Evolutionary conservation across 2,113 vertebrate species (phyloP).

Genomic region (Zapornia atra): DNA sequence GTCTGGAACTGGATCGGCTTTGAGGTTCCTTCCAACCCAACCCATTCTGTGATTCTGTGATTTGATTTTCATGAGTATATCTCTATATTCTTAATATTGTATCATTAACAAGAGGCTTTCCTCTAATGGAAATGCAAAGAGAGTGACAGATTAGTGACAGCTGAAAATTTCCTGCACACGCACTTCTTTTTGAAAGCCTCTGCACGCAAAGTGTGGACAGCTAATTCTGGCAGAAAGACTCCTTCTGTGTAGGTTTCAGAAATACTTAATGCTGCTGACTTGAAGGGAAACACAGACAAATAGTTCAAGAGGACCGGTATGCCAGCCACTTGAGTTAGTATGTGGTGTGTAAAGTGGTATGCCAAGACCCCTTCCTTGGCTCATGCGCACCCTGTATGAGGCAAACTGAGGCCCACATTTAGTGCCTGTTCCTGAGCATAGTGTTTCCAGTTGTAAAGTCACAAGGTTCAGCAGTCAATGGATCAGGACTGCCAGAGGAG

Average conservation of each 20-base stretch:
- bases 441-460: not conserved
- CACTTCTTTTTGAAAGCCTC: not conserved
- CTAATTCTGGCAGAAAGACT: not conserved
- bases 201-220: not conserved
- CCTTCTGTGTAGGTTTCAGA: not conserved
- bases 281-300: not conserved
- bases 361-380: rapidly evolving
- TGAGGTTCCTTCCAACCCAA: no score
- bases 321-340: not conserved
- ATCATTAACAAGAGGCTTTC: not conserved
- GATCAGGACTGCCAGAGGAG: not conserved
- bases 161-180: not conserved
- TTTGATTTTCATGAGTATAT: not conserved
- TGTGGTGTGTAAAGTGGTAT: not conserved
- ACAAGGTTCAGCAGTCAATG: not conserved
- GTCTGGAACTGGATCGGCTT: no score
- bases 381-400: rapidly evolving
- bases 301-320: not conserved
- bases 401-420: not conserved
- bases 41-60: no score
- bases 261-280: not conserved
- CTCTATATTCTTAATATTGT: not conserved
- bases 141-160: not conserved
- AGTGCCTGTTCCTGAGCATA: not conserved
- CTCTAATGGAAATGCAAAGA: not conserved